Base-by-base conservation (phyloP, 2,888 invertebrate species). In the Cenopis cana region DNA sequence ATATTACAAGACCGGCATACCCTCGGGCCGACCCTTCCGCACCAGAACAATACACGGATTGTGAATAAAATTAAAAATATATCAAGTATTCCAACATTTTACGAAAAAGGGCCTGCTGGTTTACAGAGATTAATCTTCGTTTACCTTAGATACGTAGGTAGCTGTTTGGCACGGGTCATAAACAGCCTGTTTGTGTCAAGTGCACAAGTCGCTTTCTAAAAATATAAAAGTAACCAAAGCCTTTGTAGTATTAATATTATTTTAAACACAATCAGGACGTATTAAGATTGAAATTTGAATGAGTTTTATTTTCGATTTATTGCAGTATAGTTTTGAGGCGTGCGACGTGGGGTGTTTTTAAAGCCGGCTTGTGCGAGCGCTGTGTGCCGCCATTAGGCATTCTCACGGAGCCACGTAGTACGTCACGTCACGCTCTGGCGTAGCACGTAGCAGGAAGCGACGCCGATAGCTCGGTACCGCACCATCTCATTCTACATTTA, bases 1-100 rank as follows among this genome's bases (percentile, higher is more conserved):
- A 88, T 89, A 87, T 86, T 85, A 85, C 83, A 89, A 77, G 77
- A 82, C 81, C 78, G 75, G 77, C 78, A 36, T 77, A 78, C 76
- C 77, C 75, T 73, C 72, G 74, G 75, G 71, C 76, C 84, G 80
- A 84, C 85, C 87, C 82, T 80, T 78, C 79, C 74, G 75, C 74
- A 72, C 72, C 80, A 76, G 82, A 85, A 90, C 87, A 89, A 89
- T 86, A 85, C 79, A 77, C 79, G 79, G 80, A 82, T 81, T 78
- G 79, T 83, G 83, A 87, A 89, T 87, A 83, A 85, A 87, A 88
- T 88, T 87, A 84, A 86, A 85, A 88, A 85, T 81, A 86, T 81
- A 82, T 73, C 81, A 83, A 82, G 80, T 79, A 77, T 79, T 78
- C 78, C 20, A 41, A 74, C 77, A 76, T 79, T 83, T 80, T 82